Percentiles rank a stretch among this genome's conserved stretches.
These are phyloP conservation scores for Morelia viridis DNA, from an alignment of 2,797 vertebrate species.

Conservation along the genomic window DNA sequence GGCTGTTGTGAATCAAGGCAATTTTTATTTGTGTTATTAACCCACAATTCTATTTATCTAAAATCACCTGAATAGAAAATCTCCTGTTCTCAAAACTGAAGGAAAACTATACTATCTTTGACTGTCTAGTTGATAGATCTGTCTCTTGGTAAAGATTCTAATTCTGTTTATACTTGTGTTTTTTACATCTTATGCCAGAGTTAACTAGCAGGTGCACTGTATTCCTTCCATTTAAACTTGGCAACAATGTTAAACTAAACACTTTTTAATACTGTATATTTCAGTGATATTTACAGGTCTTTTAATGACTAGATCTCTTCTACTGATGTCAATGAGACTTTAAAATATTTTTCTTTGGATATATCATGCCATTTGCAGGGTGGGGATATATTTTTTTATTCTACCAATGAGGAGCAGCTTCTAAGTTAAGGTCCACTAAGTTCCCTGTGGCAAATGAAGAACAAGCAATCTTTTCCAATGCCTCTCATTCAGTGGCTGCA, in stretches of 20 bases:
- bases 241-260: neutral
- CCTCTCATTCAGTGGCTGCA: neutral
- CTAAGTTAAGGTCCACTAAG: neutral
- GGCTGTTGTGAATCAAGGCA: neutral
- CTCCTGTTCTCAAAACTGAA: neutral
- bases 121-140: neutral
- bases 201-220: neutral
- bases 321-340: neutral
- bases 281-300: neutral
- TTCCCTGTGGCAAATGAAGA: neutral
- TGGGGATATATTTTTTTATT: neutral
- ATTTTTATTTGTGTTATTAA: neutral
- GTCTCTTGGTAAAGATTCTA: neutral
- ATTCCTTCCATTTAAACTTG: neutral
- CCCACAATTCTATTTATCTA: neutral
- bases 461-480: neutral
- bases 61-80: constrained; percentile 5
- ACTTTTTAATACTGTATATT: neutral
- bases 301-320: neutral
- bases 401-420: neutral
- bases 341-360: neutral
- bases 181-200: neutral
- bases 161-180: neutral
- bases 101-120: fast-evolving
- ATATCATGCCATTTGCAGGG: neutral